Evolutionary conservation across 2,113 vertebrate species (phyloP).

Genomic region (Edolisoma coerulescens): DNA sequence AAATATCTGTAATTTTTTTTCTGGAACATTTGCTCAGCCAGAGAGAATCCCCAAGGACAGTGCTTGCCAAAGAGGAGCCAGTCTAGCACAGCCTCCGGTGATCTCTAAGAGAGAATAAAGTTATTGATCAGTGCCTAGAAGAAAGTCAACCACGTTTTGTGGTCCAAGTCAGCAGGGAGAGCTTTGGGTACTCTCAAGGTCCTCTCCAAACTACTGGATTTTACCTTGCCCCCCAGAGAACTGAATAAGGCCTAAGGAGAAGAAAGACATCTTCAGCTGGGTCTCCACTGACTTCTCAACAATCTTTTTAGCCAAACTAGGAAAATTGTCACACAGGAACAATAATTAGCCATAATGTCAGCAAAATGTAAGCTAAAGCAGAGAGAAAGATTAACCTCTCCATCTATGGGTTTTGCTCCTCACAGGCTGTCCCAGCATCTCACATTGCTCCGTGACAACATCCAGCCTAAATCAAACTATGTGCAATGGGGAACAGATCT

Average conservation of each 20-base stretch:
- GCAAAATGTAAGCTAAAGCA: neutral
- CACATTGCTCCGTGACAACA: neutral
- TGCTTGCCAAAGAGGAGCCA: neutral
- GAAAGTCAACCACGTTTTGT: accelerated
- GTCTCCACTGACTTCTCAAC: neutral
- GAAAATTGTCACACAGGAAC: neutral
- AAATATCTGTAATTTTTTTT: neutral
- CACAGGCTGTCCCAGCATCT: neutral
- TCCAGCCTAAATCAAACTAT: neutral
- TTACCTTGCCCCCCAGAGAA: neutral
- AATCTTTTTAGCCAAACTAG: neutral
- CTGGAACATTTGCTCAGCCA: neutral
- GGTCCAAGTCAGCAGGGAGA: neutral
- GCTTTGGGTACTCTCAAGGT: neutral
- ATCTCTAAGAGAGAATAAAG: neutral
- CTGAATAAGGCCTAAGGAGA: neutral
- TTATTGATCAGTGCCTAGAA: neutral
- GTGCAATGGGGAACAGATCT: neutral
- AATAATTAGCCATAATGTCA: neutral
- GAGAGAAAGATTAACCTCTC: neutral
- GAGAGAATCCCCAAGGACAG: neutral
- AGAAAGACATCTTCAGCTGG: neutral
- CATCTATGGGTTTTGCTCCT: neutral
- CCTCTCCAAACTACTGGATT: neutral
- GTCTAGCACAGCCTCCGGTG: neutral